A percentile compares a stretch with the other conserved stretches of the same genome.
Conservation (phyloP, 2,888 invertebrate species). For the Oegoconia quadripuncta region DNA sequence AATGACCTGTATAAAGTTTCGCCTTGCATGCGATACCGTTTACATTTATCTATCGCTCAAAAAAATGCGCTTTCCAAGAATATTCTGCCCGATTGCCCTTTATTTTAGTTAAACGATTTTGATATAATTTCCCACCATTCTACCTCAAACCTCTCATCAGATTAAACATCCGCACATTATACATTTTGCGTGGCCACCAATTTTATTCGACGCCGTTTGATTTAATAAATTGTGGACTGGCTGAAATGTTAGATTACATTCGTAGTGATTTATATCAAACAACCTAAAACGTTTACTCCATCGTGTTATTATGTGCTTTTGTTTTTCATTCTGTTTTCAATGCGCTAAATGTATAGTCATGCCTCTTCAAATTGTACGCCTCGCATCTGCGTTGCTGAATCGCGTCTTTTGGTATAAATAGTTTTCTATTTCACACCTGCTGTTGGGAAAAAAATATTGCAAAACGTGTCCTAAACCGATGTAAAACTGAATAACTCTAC, state of each 20-base stretch:
- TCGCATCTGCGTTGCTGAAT: slow-evolving; percentile 36
- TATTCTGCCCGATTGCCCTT: slow-evolving; percentile 42
- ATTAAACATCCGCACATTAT: slow-evolving; percentile 70
- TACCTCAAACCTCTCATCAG: slow-evolving; percentile 60
- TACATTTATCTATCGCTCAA: slow-evolving; percentile 16
- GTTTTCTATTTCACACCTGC: slow-evolving; percentile 44
- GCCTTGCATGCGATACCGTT: slow-evolving; percentile 24
- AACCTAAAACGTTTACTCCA: slow-evolving; percentile 34
- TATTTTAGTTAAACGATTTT: slow-evolving; percentile 67
- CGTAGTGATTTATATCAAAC: slow-evolving; percentile 42
- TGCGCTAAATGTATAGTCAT: slow-evolving; percentile 1
- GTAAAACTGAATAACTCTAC: slow-evolving; percentile 31
- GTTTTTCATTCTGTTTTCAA: slow-evolving; percentile 5
- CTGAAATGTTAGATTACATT: slow-evolving; percentile 45
- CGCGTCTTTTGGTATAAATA: slow-evolving; percentile 23
- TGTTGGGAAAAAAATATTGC: slow-evolving; percentile 42
- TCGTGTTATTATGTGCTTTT: slow-evolving; percentile 9
- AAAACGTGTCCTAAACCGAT: slow-evolving; percentile 33
- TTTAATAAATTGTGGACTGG: slow-evolving; percentile 53
- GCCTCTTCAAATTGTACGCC: slow-evolving; percentile 1
- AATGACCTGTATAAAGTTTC: slow-evolving; percentile 1
- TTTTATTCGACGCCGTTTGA: slow-evolving; percentile 59
- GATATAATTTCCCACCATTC: slow-evolving; percentile 59
- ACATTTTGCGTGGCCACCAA: slow-evolving; percentile 63
- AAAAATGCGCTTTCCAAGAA: slow-evolving; percentile 52